Conservation (phyloP, 2,113 vertebrate species). For the Ursus arctos region DNA sequence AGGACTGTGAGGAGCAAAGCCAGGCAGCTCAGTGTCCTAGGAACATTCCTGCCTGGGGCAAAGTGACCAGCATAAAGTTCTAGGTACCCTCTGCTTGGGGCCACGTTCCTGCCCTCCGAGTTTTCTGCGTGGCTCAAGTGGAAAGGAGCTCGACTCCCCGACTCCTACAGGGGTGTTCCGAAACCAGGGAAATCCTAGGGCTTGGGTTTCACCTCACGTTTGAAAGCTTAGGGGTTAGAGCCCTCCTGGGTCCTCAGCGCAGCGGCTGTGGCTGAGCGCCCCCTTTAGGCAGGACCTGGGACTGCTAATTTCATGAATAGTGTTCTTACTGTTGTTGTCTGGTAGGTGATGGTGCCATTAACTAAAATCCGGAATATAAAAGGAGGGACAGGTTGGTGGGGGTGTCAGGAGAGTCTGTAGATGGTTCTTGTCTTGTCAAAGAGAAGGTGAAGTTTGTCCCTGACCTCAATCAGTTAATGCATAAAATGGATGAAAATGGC, state of each 20-base stretch:
- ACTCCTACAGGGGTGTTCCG: not conserved
- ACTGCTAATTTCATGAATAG: not conserved
- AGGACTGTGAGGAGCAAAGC: not conserved
- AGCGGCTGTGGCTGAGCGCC: not conserved
- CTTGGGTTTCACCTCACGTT: not conserved
- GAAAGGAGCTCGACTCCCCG: not conserved
- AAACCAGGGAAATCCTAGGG: not conserved
- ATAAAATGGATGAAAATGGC: not conserved
- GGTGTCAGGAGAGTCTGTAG: not conserved
- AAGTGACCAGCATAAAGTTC: not conserved
- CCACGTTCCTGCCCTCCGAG: not conserved
- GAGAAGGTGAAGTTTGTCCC: not conserved
- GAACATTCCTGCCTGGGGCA: not conserved
- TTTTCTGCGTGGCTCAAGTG: not conserved
- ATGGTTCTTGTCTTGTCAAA: not conserved
- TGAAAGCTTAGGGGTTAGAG: too few species aligned
- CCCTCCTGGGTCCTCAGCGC: rapidly evolving
- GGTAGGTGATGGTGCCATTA: not conserved
- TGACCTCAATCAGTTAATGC: not conserved
- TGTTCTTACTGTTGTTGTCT: not conserved
- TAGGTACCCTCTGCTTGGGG: not conserved
- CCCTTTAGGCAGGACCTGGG: not conserved
- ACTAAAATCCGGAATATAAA: not conserved
- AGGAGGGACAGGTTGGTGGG: not conserved
- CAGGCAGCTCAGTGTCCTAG: not conserved